phyloP scores from a whole-genome alignment of 2,888 invertebrate species.

The Enoplolaimus lenunculus region DNA sequence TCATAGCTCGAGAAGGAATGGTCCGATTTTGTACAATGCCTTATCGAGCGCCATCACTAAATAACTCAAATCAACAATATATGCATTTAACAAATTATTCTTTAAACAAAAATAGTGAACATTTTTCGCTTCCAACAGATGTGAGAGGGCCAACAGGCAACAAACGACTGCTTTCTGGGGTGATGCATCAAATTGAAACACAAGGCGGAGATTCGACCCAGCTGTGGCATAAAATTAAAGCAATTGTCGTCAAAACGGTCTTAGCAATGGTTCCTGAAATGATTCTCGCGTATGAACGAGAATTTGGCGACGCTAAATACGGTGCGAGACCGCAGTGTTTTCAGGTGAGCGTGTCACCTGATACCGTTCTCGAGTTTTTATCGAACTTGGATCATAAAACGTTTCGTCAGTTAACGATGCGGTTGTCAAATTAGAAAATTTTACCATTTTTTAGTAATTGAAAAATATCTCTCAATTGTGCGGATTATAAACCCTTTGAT shows the following conservation, averaged over 20 bases:
- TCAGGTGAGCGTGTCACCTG: neutral
- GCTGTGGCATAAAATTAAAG: slow-evolving; percentile 44
- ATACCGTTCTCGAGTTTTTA: too few relatives aligned
- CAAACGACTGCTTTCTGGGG: slow-evolving; percentile 45
- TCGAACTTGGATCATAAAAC: too few relatives aligned
- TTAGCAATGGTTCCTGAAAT: slow-evolving; percentile 45
- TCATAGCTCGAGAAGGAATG: slow-evolving; percentile 40
- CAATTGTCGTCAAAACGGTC: slow-evolving; percentile 44
- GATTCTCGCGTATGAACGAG: slow-evolving; percentile 41
- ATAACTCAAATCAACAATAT: slow-evolving; percentile 43
- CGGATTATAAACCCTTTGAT: too few relatives aligned
- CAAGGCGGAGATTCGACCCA: slow-evolving; percentile 40
- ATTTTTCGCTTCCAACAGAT: slow-evolving; percentile 37
- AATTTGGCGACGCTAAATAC: neutral
- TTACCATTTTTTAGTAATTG: too few relatives aligned
- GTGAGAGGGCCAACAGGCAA: too few relatives aligned
- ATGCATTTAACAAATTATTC: slow-evolving; percentile 48
- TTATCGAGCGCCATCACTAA: slow-evolving; percentile 43
- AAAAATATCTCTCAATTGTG: too few relatives aligned
- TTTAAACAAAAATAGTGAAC: slow-evolving; percentile 44
- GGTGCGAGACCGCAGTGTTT: neutral
- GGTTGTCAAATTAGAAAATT: too few relatives aligned
- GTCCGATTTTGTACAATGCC: slow-evolving; percentile 46
- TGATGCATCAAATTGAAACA: slow-evolving; percentile 40
- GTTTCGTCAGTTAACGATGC: too few relatives aligned